phyloP scores from a whole-genome alignment of 2,888 invertebrate species.

The Campoplex nolae region DNA sequence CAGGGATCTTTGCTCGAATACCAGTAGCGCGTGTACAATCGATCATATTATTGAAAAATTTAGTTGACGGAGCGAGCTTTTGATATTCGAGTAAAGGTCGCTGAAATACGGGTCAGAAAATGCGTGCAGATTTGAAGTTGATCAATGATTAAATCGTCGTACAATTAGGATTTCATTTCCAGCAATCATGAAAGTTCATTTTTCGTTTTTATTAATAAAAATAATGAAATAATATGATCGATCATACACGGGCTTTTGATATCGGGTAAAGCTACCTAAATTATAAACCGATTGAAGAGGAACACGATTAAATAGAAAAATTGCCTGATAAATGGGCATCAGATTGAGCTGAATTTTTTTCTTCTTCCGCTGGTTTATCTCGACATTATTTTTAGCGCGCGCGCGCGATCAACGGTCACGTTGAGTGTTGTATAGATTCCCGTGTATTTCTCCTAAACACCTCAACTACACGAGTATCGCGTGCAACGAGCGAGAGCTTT shows the following conservation, averaged over 20 bases:
- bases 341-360: neutral
- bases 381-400: slow-evolving; percentile 24
- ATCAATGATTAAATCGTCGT: too few species aligned
- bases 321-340: neutral
- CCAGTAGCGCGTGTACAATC: too few species aligned
- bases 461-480: slow-evolving; percentile 63
- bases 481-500: slow-evolving; percentile 51
- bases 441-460: slow-evolving; percentile 48
- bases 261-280: neutral
- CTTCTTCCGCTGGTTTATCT: neutral
- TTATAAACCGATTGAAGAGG: neutral
- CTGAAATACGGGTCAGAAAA: too few species aligned
- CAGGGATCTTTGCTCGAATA: too few species aligned
- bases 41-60: too few species aligned
- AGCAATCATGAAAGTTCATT: too few species aligned
- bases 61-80: too few species aligned
- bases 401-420: slow-evolving; percentile 18
- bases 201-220: too few species aligned
- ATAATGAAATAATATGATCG: neutral
- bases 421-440: slow-evolving; percentile 24
- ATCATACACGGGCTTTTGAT: neutral
- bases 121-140: too few species aligned
- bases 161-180: too few species aligned
- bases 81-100: too few species aligned
- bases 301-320: neutral